phyloP scores from a whole-genome alignment of 2,113 vertebrate genomes.

The Delphinapterus leucas region DNA sequence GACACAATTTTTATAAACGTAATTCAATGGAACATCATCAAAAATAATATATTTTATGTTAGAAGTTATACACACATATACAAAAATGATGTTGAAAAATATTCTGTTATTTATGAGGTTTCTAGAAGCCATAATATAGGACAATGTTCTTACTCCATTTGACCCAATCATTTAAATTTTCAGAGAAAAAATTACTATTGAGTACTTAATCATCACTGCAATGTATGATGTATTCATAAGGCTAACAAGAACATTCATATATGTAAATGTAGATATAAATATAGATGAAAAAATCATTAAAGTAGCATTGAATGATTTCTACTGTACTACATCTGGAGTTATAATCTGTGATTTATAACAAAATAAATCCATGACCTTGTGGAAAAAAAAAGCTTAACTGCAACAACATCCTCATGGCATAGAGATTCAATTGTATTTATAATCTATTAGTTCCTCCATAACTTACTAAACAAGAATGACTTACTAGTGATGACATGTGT shows the following conservation, averaged over 20 bases:
- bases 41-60: constrained; percentile 9
- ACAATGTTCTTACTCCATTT: background rate
- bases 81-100: background rate
- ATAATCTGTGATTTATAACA: constrained; percentile 1
- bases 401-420: background rate
- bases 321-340: background rate
- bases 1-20: background rate
- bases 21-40: background rate
- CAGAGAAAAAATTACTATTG: background rate
- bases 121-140: background rate
- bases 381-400: background rate
- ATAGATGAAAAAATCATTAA: background rate
- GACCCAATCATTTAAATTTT: background rate
- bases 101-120: background rate
- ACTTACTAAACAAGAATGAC: background rate
- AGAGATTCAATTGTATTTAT: background rate
- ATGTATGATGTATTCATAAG: background rate
- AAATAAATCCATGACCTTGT: background rate
- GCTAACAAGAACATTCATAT: background rate
- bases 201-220: background rate
- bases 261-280: background rate
- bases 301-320: background rate
- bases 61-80: background rate
- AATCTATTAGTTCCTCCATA: background rate
- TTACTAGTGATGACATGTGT: background rate